Evolutionary conservation across 2,797 vertebrate genomes (phyloP).

Genomic region (Nyctibius grandis): DNA sequence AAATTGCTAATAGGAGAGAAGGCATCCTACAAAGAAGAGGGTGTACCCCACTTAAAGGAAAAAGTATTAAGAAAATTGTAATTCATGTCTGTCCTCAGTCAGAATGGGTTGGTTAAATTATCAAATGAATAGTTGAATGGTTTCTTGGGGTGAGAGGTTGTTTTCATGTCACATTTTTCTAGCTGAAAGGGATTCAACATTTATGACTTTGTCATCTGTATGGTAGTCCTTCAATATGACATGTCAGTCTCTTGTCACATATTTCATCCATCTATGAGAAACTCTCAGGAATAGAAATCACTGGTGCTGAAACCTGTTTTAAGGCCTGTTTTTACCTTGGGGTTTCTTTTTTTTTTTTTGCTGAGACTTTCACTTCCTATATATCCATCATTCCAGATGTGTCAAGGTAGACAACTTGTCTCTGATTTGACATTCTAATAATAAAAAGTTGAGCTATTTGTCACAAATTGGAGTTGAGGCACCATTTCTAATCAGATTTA

Average conservation of each 20-base stretch:
- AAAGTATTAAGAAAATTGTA: not conserved
- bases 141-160: not conserved
- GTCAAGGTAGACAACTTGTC: not conserved
- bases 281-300: not conserved
- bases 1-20: not conserved
- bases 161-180: not conserved
- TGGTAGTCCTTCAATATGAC: not conserved
- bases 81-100: not conserved
- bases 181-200: not conserved
- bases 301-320: not conserved
- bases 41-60: not conserved
- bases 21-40: not conserved
- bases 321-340: not conserved
- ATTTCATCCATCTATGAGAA: not conserved
- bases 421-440: not conserved
- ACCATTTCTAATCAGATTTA: not conserved
- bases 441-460: not conserved
- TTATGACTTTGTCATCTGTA: not conserved
- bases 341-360: not conserved
- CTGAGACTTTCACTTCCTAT: not conserved
- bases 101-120: not conserved
- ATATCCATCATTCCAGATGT: not conserved
- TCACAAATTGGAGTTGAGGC: not conserved
- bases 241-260: not conserved
- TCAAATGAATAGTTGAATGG: not conserved